Percentiles rank a stretch among this genome's conserved stretches.
These are phyloP conservation scores for Bos javanicus DNA, from an alignment of 2,113 vertebrate species.

Conservation along the genomic window DNA sequence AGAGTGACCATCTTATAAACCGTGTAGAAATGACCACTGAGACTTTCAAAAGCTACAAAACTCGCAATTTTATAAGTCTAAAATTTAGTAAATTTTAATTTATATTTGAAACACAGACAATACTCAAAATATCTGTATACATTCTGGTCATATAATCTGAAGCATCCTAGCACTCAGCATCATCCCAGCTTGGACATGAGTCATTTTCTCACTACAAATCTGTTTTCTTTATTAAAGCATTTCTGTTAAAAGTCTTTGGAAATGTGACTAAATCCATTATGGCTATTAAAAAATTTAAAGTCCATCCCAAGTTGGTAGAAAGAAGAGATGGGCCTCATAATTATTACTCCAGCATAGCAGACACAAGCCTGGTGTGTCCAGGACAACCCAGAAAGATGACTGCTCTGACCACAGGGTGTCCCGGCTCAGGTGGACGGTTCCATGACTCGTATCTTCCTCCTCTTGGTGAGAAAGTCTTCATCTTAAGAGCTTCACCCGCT, in stretches of 20 bases:
- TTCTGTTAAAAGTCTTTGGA: background rate
- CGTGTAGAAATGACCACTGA: background rate
- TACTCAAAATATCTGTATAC: background rate
- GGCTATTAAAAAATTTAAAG: background rate
- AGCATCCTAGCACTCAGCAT: background rate
- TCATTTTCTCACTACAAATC: background rate
- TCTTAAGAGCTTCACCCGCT: background rate
- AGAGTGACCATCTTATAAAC: background rate
- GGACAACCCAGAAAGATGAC: background rate
- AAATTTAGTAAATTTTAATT: background rate
- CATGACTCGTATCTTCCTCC: background rate
- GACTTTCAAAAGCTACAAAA: background rate
- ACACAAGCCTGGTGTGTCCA: background rate
- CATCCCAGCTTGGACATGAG: background rate
- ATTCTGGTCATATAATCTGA: background rate
- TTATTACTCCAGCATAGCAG: background rate
- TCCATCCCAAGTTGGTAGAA: background rate
- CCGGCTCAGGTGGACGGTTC: background rate
- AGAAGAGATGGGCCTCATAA: background rate
- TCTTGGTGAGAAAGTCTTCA: background rate
- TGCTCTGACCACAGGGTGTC: accelerated
- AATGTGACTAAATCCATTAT: background rate
- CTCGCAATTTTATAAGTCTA: background rate
- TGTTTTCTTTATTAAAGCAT: background rate
- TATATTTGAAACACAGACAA: background rate